Base-by-base conservation (phyloP, 2,888 invertebrate species). In the Protodeltote pygarga region DNA sequence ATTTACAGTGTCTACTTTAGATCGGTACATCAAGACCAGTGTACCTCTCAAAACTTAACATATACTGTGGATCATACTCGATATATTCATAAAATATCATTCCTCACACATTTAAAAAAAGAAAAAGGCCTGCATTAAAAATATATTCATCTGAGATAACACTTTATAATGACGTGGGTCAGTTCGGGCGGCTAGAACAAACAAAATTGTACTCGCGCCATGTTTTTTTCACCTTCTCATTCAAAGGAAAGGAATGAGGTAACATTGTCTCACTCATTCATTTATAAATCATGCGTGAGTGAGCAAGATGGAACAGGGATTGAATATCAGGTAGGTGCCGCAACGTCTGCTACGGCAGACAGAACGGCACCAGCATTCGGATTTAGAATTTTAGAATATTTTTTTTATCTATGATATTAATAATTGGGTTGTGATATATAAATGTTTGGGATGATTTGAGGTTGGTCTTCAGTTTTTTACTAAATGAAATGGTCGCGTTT, bases 81-180 rank as follows among this genome's bases (percentile, higher is more conserved):
- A 82, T 81, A 83, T 81, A 85, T 87, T 87, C 83, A 83, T 87
- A n/a, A 87, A 89, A 89, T 88, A 90, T 89, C 87, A 89, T 89
- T 89, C 90, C 87, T 83, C 81, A 84, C 77, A 81, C 81, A 76
- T 81, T 77, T 65, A 77, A 84, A 88, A 83, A 74, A 54, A 65
- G 79, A 80, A 79, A 75, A 75, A 66, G 35, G 45, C 48, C 61
- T 67, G 73, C 76, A 79, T 85, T 83, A 87, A 89, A 90, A 90
- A 90, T 89, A 85, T 89, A 89, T 86, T 83, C 87, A 87, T 87
- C 84, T 83, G 78, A 85, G 86, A 88, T 89, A 90, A 89, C 90
- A 87, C 87, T 87, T 79, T 80, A 89, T 91, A 90, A 89, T 90
- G 91, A 90, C 85, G 81, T 84, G 89, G 90, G 89, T 88, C 87